phyloP scores from a whole-genome alignment of 2,113 vertebrate species.

The Gopherus flavomarginatus region DNA sequence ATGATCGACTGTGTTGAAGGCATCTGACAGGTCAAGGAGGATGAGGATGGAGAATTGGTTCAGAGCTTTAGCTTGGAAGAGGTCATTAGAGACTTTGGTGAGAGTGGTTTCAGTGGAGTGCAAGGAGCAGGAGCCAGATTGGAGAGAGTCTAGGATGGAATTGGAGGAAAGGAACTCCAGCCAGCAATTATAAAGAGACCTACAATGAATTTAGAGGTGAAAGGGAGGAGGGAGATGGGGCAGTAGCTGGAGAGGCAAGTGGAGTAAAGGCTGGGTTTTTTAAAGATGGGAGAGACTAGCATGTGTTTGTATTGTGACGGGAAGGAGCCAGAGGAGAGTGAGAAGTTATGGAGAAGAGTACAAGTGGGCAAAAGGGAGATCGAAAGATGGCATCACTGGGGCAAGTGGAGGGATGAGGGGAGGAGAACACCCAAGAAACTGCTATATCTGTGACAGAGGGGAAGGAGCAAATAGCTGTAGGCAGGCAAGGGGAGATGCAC shows the following conservation, averaged over 20 bases:
- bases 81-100: neutral
- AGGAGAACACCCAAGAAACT: neutral
- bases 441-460: neutral
- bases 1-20: too few relatives aligned
- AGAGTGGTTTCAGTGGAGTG: neutral
- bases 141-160: neutral
- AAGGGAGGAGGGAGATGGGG: neutral
- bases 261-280: neutral
- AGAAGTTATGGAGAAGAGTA: neutral
- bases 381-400: neutral
- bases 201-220: neutral
- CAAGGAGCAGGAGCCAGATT: neutral
- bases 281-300: neutral
- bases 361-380: neutral
- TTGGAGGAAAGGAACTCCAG: neutral
- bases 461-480: neutral
- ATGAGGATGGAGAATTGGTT: neutral
- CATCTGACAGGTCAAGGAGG: neutral
- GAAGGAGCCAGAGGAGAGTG: fast-evolving
- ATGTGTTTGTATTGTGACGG: neutral
- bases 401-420: neutral
- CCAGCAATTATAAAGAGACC: neutral
- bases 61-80: neutral
- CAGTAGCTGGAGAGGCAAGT: neutral
- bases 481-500: neutral